Conservation (phyloP, 2,797 vertebrate species). For the Apogon talboti region DNA sequence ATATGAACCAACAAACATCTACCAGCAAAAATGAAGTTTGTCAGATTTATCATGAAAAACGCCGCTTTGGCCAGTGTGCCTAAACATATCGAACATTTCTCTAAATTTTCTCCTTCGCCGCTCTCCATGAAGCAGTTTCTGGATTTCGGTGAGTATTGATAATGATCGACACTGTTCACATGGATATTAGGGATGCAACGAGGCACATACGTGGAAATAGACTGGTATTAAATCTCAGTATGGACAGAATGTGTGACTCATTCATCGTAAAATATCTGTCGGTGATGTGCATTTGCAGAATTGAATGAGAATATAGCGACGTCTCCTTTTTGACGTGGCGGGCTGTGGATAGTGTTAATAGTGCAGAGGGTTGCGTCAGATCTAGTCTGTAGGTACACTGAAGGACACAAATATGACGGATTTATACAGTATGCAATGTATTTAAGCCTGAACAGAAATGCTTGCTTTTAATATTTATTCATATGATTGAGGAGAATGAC, state of each 20-base stretch:
- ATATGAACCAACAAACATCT: accelerated
- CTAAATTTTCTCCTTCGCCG: conserved; percentile 96
- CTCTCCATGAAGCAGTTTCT: conserved; percentile 96
- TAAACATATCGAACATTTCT: conserved; percentile 94
- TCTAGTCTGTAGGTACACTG: background rate
- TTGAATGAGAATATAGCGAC: background rate
- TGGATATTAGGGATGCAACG: accelerated
- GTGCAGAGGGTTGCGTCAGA: conserved; percentile 65
- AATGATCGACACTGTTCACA: background rate
- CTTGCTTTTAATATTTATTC: too few relatives aligned
- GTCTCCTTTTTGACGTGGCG: background rate
- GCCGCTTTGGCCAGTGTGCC: conserved; percentile 89
- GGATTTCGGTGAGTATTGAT: conserved; percentile 89
- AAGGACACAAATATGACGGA: background rate
- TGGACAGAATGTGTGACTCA: background rate
- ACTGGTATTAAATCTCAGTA: background rate
- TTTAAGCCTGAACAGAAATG: too few relatives aligned
- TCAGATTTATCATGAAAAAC: conserved; percentile 90
- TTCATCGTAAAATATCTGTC: background rate
- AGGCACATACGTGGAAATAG: too few relatives aligned
- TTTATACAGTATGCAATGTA: too few relatives aligned
- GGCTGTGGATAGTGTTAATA: conserved; percentile 1
- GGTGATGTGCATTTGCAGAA: background rate
- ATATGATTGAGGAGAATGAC: too few relatives aligned
- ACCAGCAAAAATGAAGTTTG: conserved; percentile 86